Base-by-base conservation (phyloP, 2,113 vertebrate species). In the Ictalurus furcatus region DNA sequence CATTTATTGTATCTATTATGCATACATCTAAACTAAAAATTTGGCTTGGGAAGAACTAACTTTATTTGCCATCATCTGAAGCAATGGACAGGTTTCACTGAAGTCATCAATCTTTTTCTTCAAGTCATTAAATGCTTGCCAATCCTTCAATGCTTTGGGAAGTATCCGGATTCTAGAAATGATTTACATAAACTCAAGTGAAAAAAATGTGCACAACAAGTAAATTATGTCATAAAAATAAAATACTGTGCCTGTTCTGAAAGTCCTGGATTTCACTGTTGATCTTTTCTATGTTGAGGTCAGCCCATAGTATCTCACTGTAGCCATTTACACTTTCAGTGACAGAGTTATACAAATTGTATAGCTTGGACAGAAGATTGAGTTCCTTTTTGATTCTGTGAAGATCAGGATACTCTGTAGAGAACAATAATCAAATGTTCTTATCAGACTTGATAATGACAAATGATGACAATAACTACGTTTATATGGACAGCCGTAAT, bases 1-100 rank as follows among this genome's bases (percentile, higher is more conserved):
- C 48, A 52, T 52, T 52, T 52, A 52, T 52, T 48, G 8, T 9
- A 52, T 59, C 5, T 61, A 23, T 23, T 61, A 1, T 61, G 19
- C 5, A 0, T 21, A 61, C 59, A 61, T 21, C 59, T 61, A 61
- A 23, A 61, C 30, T 25, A 37, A 37, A 37, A 83, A 37, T 12
- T n/a, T 67, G 30, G 17, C 16, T 28, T 74, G 69, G 19, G 16
- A 59, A 19, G 48, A 74, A 16, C 54, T 67, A 88, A 97, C 97
- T 94, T 97, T 96, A 93, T 96, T 95, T 90, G 95, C 93, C 96
- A 97, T 97, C 96, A 97, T 96, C 93, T 94, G 93, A 91, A 97
- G 96, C 86, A 97, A 94, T 61, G 97, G 96, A 87, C 97, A 97
- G 67, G 92, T 95, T 89, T 97, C 96, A 19, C 93, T 94, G 93